phyloP scores from a whole-genome alignment of 2,113 vertebrate species.

The Tychaedon coryphoeus region DNA sequence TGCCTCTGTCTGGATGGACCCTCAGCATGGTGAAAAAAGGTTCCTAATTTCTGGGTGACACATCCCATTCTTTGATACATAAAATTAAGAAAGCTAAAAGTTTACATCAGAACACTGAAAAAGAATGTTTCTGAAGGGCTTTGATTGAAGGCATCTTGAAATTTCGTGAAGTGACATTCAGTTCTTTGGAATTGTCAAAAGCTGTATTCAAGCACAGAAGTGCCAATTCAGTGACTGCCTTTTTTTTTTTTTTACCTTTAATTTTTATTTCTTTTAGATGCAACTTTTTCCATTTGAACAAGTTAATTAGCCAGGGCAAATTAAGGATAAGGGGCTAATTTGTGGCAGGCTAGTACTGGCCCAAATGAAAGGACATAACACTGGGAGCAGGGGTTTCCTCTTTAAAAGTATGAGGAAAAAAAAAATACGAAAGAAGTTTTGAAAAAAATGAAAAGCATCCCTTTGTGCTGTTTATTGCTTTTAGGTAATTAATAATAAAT shows the following conservation, averaged over 20 bases:
- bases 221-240: not conserved
- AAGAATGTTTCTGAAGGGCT: not conserved
- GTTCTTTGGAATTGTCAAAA: not conserved
- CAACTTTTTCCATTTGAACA: not conserved
- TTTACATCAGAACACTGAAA: not conserved
- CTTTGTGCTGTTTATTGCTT: not conserved
- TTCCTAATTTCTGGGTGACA: not conserved
- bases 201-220: not conserved
- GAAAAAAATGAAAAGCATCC: not conserved
- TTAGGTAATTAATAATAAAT: not conserved
- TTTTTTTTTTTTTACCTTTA: not conserved
- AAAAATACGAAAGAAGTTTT: not conserved
- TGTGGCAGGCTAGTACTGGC: not conserved
- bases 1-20: not conserved
- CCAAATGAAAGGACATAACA: fast-evolving
- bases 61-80: not conserved
- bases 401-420: not conserved
- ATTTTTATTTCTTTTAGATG: not conserved
- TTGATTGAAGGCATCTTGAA: not conserved
- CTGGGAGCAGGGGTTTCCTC: not conserved
- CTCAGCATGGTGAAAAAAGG: not conserved
- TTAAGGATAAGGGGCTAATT: not conserved
- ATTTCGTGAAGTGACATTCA: not conserved
- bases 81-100: not conserved
- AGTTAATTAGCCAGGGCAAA: not conserved